Base-by-base conservation (phyloP, 2,113 vertebrate species). In the Condylura cristata region DNA sequence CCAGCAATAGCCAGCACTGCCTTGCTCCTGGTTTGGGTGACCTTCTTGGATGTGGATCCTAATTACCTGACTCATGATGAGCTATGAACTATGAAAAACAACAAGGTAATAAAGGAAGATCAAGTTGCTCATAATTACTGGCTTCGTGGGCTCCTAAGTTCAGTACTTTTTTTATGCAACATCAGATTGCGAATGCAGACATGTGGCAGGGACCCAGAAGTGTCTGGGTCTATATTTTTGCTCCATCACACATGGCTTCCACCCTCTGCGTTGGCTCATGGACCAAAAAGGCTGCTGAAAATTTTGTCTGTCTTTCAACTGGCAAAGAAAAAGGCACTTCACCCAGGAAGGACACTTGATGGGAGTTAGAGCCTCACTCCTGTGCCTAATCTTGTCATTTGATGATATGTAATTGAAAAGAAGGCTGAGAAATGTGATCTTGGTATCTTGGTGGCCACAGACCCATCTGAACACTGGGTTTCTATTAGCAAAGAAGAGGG, bases 181-280 rank as follows among this genome's bases (percentile, higher is more conserved):
- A 44, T 68, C 81, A 39, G 30, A 18, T 51, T 44, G 41, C 24
- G 4, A 65, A n/a, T 8, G 32, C 28, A 65, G 28, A 65, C 6
- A 53, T 53, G 11, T 48, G 48, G 56, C 41, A 32, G 41, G 66
- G 51, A 70, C 41, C 58, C 13, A 34, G 56, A 53, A 48, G 11
- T 12, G 46, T 46, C 44, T 46, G 10, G 44, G 30, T 58, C 76
- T 86, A 30, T 48, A 41, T 11, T 74, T 72, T 75, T 28, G 32
- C 65, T 60, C 28, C 13, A 17, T 9, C 0, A 0, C 22, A n/a
- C 4, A 5, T 18, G 58, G 34, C 53, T 87, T 84, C 63, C 2
- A 71, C 60, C 58, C 41, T 24, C 22, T 48, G 32, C 20, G 3
- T 30, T 83, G 39, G 56, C 53, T 76, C 68, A 11, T n/a, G 20